phyloP scores from a whole-genome alignment of 2,113 vertebrate species.

The Camelus dromedarius region DNA sequence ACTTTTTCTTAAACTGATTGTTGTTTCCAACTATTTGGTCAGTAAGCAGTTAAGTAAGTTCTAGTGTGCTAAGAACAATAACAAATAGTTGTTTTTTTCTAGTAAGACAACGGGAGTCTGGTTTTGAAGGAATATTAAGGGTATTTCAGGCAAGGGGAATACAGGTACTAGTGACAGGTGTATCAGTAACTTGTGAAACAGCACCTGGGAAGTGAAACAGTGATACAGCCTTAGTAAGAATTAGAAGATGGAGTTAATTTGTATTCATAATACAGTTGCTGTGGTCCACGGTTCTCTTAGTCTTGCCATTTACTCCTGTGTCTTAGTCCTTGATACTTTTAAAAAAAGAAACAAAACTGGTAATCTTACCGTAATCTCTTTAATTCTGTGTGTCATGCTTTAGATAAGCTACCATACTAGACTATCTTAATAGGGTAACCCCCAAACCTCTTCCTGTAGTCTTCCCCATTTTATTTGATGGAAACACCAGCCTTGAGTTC shows the following conservation, averaged over 20 bases:
- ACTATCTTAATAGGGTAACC: neutral
- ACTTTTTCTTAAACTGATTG: neutral
- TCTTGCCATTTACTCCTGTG: neutral
- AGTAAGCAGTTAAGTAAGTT: neutral
- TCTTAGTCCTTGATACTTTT: neutral
- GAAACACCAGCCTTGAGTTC: neutral
- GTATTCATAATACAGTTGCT: neutral
- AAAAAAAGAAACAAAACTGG: neutral
- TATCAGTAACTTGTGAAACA: neutral
- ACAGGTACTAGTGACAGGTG: neutral
- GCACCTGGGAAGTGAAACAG: neutral
- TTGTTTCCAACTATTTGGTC: slow-evolving; percentile 30
- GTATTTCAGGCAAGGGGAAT: neutral
- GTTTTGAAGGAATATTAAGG: neutral
- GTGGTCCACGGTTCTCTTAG: neutral
- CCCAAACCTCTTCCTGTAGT: neutral
- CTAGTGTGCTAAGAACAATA: neutral
- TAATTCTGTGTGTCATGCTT: neutral
- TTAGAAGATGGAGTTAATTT: neutral
- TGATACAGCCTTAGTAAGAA: neutral
- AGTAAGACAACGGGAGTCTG: neutral
- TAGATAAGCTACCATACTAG: neutral
- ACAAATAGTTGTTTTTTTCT: neutral
- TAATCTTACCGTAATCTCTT: neutral
- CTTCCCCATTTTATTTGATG: neutral